Evolutionary conservation across 2,797 vertebrate genomes (phyloP).

Genomic region (Erithacus rubecula): DNA sequence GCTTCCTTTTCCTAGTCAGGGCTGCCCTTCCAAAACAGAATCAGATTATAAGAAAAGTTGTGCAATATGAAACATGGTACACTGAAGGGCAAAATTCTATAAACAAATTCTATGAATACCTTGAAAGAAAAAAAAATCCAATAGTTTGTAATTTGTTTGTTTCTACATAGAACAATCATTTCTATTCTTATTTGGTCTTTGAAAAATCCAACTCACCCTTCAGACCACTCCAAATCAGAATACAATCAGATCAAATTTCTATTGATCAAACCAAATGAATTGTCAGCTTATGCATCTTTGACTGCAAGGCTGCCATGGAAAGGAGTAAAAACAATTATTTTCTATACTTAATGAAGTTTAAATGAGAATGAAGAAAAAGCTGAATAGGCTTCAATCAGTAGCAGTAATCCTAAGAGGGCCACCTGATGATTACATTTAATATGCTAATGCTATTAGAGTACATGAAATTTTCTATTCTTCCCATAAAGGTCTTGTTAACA

Average conservation of each 20-base stretch:
- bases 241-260: slow-evolving; percentile 25
- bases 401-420: slow-evolving; percentile 66
- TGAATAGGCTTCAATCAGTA: slow-evolving; percentile 57
- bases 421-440: slow-evolving; percentile 77
- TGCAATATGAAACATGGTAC: not conserved
- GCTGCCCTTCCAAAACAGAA: not conserved
- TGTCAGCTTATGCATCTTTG: not conserved
- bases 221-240: not conserved
- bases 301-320: slow-evolving; percentile 10
- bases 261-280: not conserved
- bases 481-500: slow-evolving; percentile 75
- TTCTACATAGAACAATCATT: not conserved
- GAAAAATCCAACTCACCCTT: not conserved
- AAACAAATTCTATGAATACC: not conserved
- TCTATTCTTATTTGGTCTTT: not conserved
- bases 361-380: slow-evolving; percentile 50
- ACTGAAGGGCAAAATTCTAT: not conserved
- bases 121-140: not conserved
- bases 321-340: slow-evolving; percentile 28
- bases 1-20: not conserved
- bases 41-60: not conserved
- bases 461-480: slow-evolving; percentile 72
- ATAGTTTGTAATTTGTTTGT: not conserved
- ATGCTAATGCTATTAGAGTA: slow-evolving; percentile 69
- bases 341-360: slow-evolving; percentile 42